Conservation (phyloP, 2,113 vertebrate species). For the Pyxicephalus adspersus region DNA sequence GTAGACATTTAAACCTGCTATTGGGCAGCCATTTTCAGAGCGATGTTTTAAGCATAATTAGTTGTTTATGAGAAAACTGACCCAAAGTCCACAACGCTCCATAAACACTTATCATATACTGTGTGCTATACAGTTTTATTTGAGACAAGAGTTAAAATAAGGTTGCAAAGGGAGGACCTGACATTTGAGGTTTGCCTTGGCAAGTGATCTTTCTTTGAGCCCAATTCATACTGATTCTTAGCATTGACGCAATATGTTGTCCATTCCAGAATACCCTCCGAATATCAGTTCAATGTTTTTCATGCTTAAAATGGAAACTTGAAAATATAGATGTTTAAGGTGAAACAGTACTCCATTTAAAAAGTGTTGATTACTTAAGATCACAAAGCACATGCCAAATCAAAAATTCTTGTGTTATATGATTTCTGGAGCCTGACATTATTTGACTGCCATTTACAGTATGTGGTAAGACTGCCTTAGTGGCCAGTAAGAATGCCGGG, state of each 20-base stretch:
- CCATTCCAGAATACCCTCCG: neutral
- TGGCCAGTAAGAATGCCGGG: no score
- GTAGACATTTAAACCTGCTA: no score
- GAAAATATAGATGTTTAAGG: conserved; percentile 8
- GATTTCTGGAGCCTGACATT: no score
- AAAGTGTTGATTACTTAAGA: no score
- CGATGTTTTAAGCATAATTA: neutral
- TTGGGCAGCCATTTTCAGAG: no score
- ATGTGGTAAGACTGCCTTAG: no score
- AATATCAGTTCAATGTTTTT: conserved; percentile 1
- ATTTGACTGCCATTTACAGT: no score
- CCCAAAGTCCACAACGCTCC: conserved; percentile 6
- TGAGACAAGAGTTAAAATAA: conserved; percentile 40
- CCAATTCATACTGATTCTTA: conserved; percentile 16
- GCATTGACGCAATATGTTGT: conserved; percentile 1
- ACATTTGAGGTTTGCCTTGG: conserved; percentile 46
- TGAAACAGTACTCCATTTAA: neutral
- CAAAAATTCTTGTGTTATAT: no score
- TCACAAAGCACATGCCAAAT: no score
- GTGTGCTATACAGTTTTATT: conserved; percentile 44
- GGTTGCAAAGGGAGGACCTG: conserved; percentile 40
- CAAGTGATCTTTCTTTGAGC: conserved; percentile 16
- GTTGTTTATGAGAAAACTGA: conserved; percentile 27
- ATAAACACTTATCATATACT: conserved; percentile 36
- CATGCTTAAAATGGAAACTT: neutral